phyloP scores from a whole-genome alignment of 2,888 invertebrate species.

The Leistus spinibarbis region DNA sequence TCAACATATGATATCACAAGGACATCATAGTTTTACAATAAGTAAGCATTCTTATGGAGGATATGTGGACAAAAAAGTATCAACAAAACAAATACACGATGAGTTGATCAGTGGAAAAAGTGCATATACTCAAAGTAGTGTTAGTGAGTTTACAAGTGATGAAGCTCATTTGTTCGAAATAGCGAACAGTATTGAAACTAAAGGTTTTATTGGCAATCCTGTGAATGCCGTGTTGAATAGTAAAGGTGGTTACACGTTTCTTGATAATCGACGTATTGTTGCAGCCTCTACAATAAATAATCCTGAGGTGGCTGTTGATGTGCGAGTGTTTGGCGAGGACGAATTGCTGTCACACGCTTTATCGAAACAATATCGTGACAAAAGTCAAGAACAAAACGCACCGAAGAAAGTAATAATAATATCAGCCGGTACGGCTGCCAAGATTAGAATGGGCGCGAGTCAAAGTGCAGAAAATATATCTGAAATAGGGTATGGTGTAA shows the following conservation, averaged over 20 bases:
- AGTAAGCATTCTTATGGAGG: conserved; percentile 2
- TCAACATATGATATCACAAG: conserved; percentile 13
- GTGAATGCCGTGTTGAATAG: background rate
- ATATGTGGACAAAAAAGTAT: background rate
- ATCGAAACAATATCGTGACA: background rate
- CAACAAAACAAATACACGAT: background rate
- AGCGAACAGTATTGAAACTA: background rate
- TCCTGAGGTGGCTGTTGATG: conserved; percentile 4
- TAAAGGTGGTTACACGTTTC: background rate
- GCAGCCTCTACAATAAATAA: conserved; percentile 7
- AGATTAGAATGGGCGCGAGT: too few relatives aligned
- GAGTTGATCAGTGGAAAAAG: background rate
- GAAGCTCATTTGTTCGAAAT: background rate
- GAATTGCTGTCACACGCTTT: conserved; percentile 1
- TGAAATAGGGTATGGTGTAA: too few relatives aligned
- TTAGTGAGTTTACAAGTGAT: background rate
- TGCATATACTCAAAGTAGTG: conserved; percentile 12
- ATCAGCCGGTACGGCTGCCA: too few relatives aligned
- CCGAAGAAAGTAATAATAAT: too few relatives aligned
- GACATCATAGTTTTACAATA: conserved; percentile 19
- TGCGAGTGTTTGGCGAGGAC: conserved; percentile 6
- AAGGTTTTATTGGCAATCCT: background rate
- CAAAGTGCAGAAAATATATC: too few relatives aligned
- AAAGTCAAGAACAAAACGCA: background rate
- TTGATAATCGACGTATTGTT: conserved; percentile 8